Evolutionary conservation across 2,888 invertebrate genomes (phyloP).

Genomic region (Zelleria hepariella): DNA sequence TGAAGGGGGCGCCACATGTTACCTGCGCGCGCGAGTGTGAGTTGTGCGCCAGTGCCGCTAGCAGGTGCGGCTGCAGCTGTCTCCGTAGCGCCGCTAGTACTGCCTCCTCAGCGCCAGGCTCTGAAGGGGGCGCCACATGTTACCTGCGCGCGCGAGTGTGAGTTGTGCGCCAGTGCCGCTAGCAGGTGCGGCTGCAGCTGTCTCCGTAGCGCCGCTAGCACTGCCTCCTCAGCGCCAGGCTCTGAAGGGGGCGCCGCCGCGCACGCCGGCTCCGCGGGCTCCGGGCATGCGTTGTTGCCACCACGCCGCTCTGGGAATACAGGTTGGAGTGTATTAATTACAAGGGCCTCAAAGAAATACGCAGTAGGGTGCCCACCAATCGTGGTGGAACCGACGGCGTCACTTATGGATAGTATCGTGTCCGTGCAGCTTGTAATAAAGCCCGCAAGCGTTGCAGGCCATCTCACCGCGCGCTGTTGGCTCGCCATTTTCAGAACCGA

Average conservation of each 20-base stretch:
- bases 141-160: slow-evolving; percentile 11
- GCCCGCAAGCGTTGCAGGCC: slow-evolving; percentile 98
- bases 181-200: slow-evolving; percentile 80
- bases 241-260: background rate
- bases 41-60: slow-evolving; percentile 73
- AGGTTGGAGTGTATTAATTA: background rate
- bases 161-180: slow-evolving; percentile 72
- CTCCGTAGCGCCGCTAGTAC: slow-evolving; percentile 79
- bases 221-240: slow-evolving; percentile 71
- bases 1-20: no score
- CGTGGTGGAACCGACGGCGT: slow-evolving; percentile 87
- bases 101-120: slow-evolving; percentile 74
- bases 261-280: slow-evolving; percentile 16
- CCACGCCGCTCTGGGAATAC: slow-evolving; percentile 41
- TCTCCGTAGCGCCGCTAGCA: slow-evolving; percentile 77
- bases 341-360: no score
- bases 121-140: no score
- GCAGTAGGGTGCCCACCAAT: no score
- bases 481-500: no score
- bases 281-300: slow-evolving; percentile 29
- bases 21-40: slow-evolving; percentile 12
- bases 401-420: slow-evolving; percentile 96
- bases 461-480: slow-evolving; percentile 88
- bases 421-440: slow-evolving; percentile 98
- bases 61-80: slow-evolving; percentile 79